A percentile compares a stretch with the other conserved stretches of the same genome.
phyloP scores from a whole-genome alignment of 2,888 invertebrate species.

The Aphidius colemani region DNA sequence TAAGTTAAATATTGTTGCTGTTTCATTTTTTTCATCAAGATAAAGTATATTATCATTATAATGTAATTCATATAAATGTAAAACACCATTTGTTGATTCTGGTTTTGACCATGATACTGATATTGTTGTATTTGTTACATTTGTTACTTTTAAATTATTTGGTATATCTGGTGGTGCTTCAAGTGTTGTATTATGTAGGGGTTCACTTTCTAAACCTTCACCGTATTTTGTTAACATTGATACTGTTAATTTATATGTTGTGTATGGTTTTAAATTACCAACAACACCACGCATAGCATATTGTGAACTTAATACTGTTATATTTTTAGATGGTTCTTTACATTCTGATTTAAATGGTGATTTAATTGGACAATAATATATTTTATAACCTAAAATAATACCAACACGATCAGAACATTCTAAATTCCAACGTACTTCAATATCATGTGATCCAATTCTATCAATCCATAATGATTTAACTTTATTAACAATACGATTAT shows the following conservation, averaged over 20 bases:
- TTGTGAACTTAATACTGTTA: conserved; percentile 59
- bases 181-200: conserved; percentile 69
- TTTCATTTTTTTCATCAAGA: conserved; percentile 42
- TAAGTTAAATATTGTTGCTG: conserved; percentile 56
- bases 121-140: conserved; percentile 69
- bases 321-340: conserved; percentile 61
- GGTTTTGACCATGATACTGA: conserved; percentile 74
- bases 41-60: conserved; percentile 53
- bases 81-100: conserved; percentile 71
- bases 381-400: conserved; percentile 73
- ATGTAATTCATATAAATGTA: conserved; percentile 71
- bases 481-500: conserved; percentile 62
- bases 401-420: conserved; percentile 76
- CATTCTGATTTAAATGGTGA: conserved; percentile 64
- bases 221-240: conserved; percentile 67
- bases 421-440: conserved; percentile 76
- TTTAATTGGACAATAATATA: conserved; percentile 74
- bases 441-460: conserved; percentile 61
- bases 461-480: conserved; percentile 66
- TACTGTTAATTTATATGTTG: conserved; percentile 74
- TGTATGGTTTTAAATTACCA: conserved; percentile 72
- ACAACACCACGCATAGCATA: conserved; percentile 65
- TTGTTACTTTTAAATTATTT: conserved; percentile 65
- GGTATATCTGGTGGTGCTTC: conserved; percentile 73
- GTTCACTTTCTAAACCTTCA: conserved; percentile 66